Evolutionary conservation across 2,888 invertebrate species (phyloP).

Genomic region (Pyralis farinalis): DNA sequence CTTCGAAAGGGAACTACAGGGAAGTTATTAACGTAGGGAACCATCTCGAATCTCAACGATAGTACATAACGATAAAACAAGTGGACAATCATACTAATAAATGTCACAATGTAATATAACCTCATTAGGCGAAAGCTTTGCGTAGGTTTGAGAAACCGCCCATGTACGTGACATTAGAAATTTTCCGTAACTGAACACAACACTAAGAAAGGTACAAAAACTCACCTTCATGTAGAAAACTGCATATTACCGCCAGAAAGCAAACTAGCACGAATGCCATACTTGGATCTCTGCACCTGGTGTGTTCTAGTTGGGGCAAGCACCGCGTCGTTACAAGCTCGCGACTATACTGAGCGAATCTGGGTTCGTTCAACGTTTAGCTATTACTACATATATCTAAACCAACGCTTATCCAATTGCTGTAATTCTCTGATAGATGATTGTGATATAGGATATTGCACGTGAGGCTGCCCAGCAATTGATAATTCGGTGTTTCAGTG

Average conservation of each 20-base stretch:
- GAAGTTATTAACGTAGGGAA: no score
- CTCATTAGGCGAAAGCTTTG: no score
- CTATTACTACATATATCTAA: slow-evolving; percentile 16
- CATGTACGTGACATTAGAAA: no score
- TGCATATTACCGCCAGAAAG: slow-evolving; percentile 7
- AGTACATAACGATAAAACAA: no score
- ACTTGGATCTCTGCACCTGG: not conserved
- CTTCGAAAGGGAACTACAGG: no score
- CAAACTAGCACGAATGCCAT: slow-evolving; percentile 3
- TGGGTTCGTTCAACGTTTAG: slow-evolving; percentile 5
- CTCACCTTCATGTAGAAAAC: slow-evolving; percentile 8
- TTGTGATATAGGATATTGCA: slow-evolving; percentile 20
- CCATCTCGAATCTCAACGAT: no score
- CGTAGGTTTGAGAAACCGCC: no score
- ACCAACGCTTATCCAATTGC: slow-evolving; percentile 65
- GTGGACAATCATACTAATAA: no score
- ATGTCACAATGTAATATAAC: no score
- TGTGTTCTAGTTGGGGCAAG: not conserved
- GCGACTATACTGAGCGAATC: not conserved
- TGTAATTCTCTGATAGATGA: slow-evolving; percentile 56
- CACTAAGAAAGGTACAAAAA: not conserved
- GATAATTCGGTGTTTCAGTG: not conserved
- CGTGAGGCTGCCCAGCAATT: not conserved
- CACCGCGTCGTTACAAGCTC: not conserved
- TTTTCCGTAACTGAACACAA: no score